These are phyloP conservation scores for Microcebus murinus DNA, from an alignment of 2,113 vertebrate species.

Conservation along the genomic window DNA sequence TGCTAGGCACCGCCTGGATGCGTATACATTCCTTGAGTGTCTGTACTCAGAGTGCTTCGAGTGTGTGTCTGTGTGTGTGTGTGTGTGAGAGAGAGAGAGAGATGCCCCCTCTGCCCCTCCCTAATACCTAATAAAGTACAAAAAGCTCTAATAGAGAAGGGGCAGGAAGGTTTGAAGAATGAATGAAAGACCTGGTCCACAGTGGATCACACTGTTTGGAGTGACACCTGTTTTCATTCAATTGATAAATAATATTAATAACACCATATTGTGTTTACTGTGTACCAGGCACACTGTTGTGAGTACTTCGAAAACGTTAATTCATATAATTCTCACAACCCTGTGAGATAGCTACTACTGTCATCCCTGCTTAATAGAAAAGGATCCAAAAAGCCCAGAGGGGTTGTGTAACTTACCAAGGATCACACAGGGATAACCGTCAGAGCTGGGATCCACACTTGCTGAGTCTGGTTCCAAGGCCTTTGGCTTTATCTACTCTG, in stretches of 20 bases:
- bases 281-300: not conserved
- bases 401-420: not conserved
- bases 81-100: not conserved
- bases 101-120: not conserved
- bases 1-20: not conserved
- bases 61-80: rapidly evolving
- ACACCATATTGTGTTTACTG: not conserved
- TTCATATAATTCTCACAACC: not conserved
- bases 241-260: not conserved
- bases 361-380: not conserved
- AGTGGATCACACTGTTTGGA: not conserved
- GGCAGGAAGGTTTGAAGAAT: not conserved
- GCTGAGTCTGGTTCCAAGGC: not conserved
- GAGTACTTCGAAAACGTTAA: not conserved
- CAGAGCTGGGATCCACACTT: not conserved
- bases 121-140: not conserved
- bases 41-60: not conserved
- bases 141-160: not conserved
- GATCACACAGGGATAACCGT: not conserved
- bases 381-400: not conserved
- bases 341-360: not conserved
- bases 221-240: not conserved
- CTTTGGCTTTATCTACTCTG: not conserved
- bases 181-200: not conserved
- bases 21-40: rapidly evolving